A percentile compares a stretch with the other conserved stretches of the same genome.
These are phyloP conservation scores for Asteroscopus sphinx DNA, from an alignment of 2,888 invertebrate genomes.

Conservation along the genomic window DNA sequence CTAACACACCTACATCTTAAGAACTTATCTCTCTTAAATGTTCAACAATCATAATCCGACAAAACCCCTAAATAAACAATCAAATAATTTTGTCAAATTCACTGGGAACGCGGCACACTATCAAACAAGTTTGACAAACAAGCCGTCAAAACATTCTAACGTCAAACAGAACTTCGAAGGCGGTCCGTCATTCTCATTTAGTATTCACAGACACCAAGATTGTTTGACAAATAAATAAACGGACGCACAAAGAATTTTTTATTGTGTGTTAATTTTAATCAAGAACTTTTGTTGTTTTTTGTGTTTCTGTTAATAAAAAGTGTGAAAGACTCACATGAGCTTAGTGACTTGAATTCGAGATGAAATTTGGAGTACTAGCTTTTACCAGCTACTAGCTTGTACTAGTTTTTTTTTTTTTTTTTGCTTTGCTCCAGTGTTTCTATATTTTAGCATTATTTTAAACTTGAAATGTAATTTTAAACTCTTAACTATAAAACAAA, in stretches of 20 bases:
- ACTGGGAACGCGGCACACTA: constrained; percentile 37
- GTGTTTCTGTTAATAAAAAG: constrained; percentile 10
- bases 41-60: constrained; percentile 37
- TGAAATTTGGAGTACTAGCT: too few species aligned
- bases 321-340: constrained; percentile 10
- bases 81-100: constrained; percentile 43
- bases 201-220: constrained; percentile 42
- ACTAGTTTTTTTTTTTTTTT: too few species aligned
- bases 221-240: constrained; percentile 52
- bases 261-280: constrained; percentile 49
- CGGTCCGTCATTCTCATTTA: constrained; percentile 50
- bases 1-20: constrained; percentile 1
- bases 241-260: constrained; percentile 49
- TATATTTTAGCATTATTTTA: too few species aligned
- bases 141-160: constrained; percentile 46
- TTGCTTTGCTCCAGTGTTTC: too few species aligned
- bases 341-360: constrained; percentile 22
- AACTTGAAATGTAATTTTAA: too few species aligned
- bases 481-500: too few species aligned
- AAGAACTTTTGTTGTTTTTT: constrained; percentile 36
- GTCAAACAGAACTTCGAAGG: constrained; percentile 48
- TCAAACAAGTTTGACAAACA: constrained; percentile 51
- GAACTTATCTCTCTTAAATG: neutral
- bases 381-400: too few species aligned
- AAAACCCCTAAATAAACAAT: constrained; percentile 34